Percentiles rank a stretch among this genome's conserved stretches.
phyloP scores from a whole-genome alignment of 2,797 vertebrate species.

The Emydoidea blandingii region DNA sequence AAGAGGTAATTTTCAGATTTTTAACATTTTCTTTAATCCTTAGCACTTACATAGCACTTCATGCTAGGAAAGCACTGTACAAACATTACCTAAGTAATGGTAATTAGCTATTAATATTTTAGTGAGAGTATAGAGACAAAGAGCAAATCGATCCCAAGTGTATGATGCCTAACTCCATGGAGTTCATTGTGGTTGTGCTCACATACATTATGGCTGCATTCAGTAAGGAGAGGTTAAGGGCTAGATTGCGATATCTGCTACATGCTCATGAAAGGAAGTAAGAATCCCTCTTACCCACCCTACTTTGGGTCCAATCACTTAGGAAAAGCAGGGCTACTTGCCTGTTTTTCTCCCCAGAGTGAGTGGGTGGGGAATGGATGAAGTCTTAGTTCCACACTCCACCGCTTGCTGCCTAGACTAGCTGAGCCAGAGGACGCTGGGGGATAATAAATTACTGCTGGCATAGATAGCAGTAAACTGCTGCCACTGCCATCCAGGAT shows the following conservation, averaged over 20 bases:
- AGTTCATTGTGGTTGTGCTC: background rate
- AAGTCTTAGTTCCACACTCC: background rate
- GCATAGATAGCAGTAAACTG: background rate
- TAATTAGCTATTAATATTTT: background rate
- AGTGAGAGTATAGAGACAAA: background rate
- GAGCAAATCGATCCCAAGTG: background rate
- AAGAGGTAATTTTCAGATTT: conserved; percentile 16
- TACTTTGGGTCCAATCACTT: background rate
- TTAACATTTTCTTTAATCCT: background rate
- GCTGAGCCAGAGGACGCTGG: background rate
- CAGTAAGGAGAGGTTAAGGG: background rate
- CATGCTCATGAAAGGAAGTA: background rate
- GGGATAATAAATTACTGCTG: background rate
- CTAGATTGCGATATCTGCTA: background rate
- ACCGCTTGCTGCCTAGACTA: background rate
- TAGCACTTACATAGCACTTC: background rate
- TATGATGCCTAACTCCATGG: background rate
- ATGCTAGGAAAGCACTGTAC: background rate
- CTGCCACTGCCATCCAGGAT: background rate
- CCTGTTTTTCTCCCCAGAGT: background rate
- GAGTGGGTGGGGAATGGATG: background rate
- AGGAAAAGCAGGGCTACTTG: background rate
- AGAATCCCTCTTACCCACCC: background rate
- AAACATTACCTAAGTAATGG: background rate
- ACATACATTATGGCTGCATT: background rate